phyloP scores from a whole-genome alignment of 1,140 invertebrate species.

The Aradophagus sp. region DNA sequence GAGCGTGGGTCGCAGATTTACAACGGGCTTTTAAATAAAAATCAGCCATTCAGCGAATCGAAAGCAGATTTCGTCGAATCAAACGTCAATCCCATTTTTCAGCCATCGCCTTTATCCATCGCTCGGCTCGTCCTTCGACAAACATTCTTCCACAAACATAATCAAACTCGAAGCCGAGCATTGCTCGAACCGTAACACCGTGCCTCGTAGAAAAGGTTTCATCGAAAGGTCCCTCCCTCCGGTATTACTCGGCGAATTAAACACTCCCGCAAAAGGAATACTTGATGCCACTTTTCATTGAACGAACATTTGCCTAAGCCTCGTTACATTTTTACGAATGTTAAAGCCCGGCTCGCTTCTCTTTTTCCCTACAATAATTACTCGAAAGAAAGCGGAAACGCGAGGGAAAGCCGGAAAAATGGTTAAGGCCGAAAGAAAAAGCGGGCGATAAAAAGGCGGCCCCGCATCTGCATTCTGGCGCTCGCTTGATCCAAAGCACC shows the following conservation, averaged over 20 bases:
- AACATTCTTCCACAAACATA: no score
- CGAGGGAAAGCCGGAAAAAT: neutral
- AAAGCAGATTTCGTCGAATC: neutral
- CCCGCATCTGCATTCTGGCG: conserved; percentile 37
- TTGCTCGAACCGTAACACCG: no score
- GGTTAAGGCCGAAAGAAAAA: conserved; percentile 7
- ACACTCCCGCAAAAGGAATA: conserved; percentile 27
- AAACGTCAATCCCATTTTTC: neutral
- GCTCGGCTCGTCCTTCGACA: no score
- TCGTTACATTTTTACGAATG: conserved; percentile 26
- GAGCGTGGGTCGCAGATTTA: no score
- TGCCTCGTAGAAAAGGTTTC: conserved; percentile 14
- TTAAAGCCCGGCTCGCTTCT: conserved; percentile 5
- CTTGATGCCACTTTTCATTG: conserved; percentile 22
- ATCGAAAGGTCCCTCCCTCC: conserved; percentile 17
- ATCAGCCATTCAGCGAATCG: no score
- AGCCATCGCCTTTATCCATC: no score
- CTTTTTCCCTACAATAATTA: neutral
- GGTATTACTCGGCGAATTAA: conserved; percentile 17
- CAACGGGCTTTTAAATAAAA: no score
- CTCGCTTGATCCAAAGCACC: conserved; percentile 46
- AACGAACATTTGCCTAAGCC: conserved; percentile 35
- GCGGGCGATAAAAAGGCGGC: conserved; percentile 11
- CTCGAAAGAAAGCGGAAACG: conserved; percentile 5
- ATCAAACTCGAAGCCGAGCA: no score